These are phyloP conservation scores for Drosophila suboccidentalis DNA, from an alignment of 2,888 invertebrate species.

Conservation along the genomic window DNA sequence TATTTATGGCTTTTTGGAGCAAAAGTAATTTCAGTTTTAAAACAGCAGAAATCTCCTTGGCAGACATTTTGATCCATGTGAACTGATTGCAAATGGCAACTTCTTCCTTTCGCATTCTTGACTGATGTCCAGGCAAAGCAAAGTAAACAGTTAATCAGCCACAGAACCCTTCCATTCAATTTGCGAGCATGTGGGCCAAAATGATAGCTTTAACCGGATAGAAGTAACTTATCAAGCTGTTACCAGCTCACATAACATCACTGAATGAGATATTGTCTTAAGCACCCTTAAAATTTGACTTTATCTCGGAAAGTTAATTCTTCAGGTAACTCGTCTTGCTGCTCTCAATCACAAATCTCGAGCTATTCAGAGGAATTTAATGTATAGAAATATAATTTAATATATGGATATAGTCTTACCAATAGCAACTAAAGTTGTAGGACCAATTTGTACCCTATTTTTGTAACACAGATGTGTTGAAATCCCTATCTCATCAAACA, in stretches of 20 bases:
- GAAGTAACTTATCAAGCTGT: not conserved
- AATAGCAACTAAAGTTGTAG: no score
- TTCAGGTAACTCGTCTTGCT: no score
- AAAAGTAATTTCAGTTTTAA: slow-evolving; percentile 41
- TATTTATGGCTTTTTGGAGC: slow-evolving; percentile 43
- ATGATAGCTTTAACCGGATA: not conserved
- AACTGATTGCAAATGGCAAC: slow-evolving; percentile 14
- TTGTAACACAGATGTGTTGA: no score
- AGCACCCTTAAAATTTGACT: not conserved
- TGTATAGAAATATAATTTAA: no score
- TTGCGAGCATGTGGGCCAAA: not conserved
- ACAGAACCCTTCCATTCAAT: not conserved
- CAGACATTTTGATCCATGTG: slow-evolving; percentile 13
- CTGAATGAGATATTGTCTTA: not conserved
- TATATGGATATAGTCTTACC: no score
- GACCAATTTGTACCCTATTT: no score
- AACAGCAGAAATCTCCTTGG: slow-evolving; percentile 3
- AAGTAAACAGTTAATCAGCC: slow-evolving; percentile 3
- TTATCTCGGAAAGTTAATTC: no score
- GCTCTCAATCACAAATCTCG: no score
- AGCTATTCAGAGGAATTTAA: no score
- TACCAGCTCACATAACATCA: not conserved
- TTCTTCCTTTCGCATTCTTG: not conserved
- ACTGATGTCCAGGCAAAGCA: not conserved
- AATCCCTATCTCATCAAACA: no score